Conservation (phyloP, 2,113 vertebrate genomes). For the Hyaena hyaena region DNA sequence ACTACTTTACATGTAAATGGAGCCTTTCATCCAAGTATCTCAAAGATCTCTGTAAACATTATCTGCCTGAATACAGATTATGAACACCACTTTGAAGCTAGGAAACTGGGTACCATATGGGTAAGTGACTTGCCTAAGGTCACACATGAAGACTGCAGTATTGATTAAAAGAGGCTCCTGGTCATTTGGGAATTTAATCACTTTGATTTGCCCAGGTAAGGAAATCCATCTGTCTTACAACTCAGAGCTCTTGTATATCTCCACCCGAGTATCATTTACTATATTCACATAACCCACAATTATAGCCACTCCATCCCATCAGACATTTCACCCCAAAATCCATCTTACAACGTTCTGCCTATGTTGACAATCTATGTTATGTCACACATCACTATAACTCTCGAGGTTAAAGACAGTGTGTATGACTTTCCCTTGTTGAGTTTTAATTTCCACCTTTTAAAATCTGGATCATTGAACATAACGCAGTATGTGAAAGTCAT, state of each 20-base stretch:
- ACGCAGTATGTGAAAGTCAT: neutral
- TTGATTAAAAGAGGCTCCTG: neutral
- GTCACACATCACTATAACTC: neutral
- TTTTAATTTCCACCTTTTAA: slow-evolving; percentile 54
- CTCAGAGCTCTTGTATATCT: neutral
- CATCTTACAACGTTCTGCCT: neutral
- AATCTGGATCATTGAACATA: neutral
- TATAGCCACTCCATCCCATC: neutral
- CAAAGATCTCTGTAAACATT: slow-evolving; percentile 57
- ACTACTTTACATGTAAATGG: slow-evolving; percentile 74
- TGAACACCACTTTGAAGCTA: slow-evolving; percentile 5
- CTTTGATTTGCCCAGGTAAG: neutral
- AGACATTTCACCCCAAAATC: neutral
- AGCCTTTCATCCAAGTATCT: slow-evolving; percentile 40
- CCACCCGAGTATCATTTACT: neutral
- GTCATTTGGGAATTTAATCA: slow-evolving; percentile 15
- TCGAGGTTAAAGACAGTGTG: neutral
- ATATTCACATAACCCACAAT: neutral
- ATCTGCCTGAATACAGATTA: slow-evolving; percentile 45
- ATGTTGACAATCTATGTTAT: neutral
- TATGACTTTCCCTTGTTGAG: neutral
- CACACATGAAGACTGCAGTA: neutral
- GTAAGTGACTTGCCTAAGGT: slow-evolving; percentile 70
- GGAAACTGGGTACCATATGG: neutral
- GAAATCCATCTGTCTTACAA: neutral